Base-by-base conservation (phyloP, 2,888 invertebrate genomes). In the Drosophila mayaguana region DNA sequence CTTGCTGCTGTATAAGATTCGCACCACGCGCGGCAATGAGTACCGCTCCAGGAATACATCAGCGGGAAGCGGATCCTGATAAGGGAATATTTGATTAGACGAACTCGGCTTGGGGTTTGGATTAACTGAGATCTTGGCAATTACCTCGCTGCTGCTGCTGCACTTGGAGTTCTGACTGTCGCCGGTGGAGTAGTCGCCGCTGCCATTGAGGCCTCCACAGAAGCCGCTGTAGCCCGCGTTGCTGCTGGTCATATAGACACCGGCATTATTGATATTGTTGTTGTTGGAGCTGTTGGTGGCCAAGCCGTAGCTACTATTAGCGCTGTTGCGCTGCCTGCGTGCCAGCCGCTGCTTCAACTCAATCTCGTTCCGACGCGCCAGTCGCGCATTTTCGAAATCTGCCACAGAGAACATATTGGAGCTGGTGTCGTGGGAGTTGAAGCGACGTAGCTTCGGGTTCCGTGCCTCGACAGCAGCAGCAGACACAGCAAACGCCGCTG, bases 351-450 rank as follows among this genome's bases (percentile, higher is more conserved):
- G 92, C 72, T 92, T 92, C 83, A 93, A 78, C 85, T 93, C 93
- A 67, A 92, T 91, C 84, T 93, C 93, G 72, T 93, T 93, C 50
- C 93, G 92, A 22, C 93, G 85, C 40, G 92, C 93, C 63, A 93
- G 81, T 43, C 93, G 91, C 45, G 93, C 93, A 82, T 93, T 92
- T 82, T 93, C 93, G 78, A 93, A 93, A 71, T 93, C 93, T 2
- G 93, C 92, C 53, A 93, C 93, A 45, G 93, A 93, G 88, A 93
- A 93, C 93, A 93, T 93, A 80, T 93, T 93, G 36, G 93, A 92
- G 82, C 93, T 93, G 16, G 92, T 92, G 62, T 93, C 93, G 76
- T 93, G 93, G 69, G 93, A 93, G 85, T 93, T 93, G 67, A 92
- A 93, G 40, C 93, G 90, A 63, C 93, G 88, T 78, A 93, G 70